A percentile compares a stretch with the other conserved stretches of the same genome.
These are phyloP conservation scores for Meiosimyza platycephala DNA, from an alignment of 2,888 invertebrate species.

Conservation along the genomic window DNA sequence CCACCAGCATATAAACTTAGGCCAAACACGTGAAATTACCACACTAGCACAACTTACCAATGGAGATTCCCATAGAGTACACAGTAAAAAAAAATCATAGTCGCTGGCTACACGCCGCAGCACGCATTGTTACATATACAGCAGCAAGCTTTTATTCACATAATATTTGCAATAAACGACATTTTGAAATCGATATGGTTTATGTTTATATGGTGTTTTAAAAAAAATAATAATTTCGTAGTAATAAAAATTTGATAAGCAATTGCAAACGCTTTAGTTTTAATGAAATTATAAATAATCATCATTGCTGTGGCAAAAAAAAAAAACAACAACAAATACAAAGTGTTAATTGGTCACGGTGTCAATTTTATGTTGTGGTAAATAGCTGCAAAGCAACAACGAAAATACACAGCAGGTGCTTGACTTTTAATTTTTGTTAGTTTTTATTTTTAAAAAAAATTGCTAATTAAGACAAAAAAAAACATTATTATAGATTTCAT, in stretches of 20 bases:
- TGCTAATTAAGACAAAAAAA: background rate
- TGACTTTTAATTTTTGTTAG: background rate
- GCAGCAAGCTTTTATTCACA: background rate
- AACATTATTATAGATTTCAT: background rate
- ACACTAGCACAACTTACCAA: slow-evolving; percentile 1
- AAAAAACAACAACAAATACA: background rate
- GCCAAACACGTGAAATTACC: slow-evolving; percentile 23
- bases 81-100: background rate
- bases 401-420: background rate
- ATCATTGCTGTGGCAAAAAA: background rate
- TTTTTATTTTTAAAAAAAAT: no score
- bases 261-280: slow-evolving; percentile 12
- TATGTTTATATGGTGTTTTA: background rate
- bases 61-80: background rate
- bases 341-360: slow-evolving; percentile 33
- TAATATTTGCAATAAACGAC: slow-evolving; percentile 7
- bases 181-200: slow-evolving; percentile 3
- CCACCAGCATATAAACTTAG: background rate
- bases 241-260: background rate
- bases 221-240: background rate
- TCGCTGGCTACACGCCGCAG: background rate
- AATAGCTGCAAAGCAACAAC: background rate
- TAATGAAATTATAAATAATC: slow-evolving; percentile 14
- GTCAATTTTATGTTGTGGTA: slow-evolving; percentile 18
- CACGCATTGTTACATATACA: slow-evolving; percentile 24